Percentiles rank a stretch among this genome's conserved stretches.
Conservation (phyloP, 2,888 invertebrate genomes). For the Masnerella sp. region DNA sequence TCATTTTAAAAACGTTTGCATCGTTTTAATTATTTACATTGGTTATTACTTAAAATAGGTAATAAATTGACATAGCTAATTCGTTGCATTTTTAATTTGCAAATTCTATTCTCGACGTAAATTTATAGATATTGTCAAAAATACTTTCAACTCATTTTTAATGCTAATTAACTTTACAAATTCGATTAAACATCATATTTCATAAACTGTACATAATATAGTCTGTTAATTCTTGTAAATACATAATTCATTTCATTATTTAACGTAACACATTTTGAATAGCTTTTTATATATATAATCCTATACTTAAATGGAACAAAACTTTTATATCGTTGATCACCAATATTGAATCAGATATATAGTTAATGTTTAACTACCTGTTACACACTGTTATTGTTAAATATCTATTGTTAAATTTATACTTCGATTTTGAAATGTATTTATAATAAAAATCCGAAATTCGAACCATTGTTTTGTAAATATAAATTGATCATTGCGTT, state of each 20-base stretch:
- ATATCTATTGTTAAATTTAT: slow-evolving; percentile 50
- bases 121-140: too few species aligned
- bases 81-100: too few species aligned
- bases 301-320: neutral
- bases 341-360: slow-evolving; percentile 33
- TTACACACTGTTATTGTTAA: slow-evolving; percentile 51
- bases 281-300: slow-evolving; percentile 19
- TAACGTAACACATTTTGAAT: neutral
- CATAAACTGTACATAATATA: neutral
- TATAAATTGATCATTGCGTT: slow-evolving; percentile 41
- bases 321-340: slow-evolving; percentile 1
- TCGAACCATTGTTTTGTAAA: slow-evolving; percentile 46
- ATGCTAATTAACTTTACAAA: too few species aligned
- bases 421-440: slow-evolving; percentile 32
- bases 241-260: neutral
- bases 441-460: slow-evolving; percentile 12
- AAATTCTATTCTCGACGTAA: too few species aligned
- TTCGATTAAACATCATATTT: too few species aligned
- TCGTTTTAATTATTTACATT: too few species aligned
- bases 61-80: too few species aligned
- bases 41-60: too few species aligned
- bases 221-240: slow-evolving; percentile 8
- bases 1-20: too few species aligned
- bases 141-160: too few species aligned
- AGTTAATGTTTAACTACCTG: slow-evolving; percentile 48